Evolutionary conservation across 2,888 invertebrate genomes (phyloP), one percentile per base, ranked within the genome.

Genomic region (Sussaba pulchella): DNA sequence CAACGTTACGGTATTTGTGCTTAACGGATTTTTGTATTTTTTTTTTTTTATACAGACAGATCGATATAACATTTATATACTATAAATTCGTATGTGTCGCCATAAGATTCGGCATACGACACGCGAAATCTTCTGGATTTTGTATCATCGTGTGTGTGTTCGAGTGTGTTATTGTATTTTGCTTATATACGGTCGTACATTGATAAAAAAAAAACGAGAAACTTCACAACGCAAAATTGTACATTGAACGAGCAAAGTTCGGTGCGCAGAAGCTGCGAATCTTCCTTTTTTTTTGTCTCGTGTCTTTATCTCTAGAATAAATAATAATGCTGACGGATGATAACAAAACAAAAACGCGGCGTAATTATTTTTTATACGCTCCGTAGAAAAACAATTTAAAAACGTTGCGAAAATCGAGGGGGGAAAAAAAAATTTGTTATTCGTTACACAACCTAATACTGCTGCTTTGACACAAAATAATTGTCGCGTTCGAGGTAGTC

Each of bases 371-470:
- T 39, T 52, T 39, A 41, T 41, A n/a, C n/a, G n/a, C n/a, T 67
- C 10, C 14, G 74, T 19, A 31, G 31, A 69, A 9, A 21, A 45
- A 10, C 10, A 31, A 17, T n/a, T n/a, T 6, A 14, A 57, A 31
- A 57, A 57, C 9, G 17, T 57, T 17, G 14, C 12, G 1, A 24
- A 24, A 5, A 31, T 5, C 6, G 6, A 31, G 2, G 6, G 6
- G 31, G 6, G 6, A 31, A 70, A 5, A 21, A 66, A 71, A 66
- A 61, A n/a, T n/a, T n/a, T 59, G 66, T 39, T 24, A 64, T 64
- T 79, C 54, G 45, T 64, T 45, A 26, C 14, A 66, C 19, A 76
- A 80, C 54, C 76, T 80, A 80, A 80, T 80, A 80, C 80, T 76
- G 80, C 54, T 76, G 61, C 64, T 71, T 80, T 64, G n/a, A 59